Conservation (phyloP, 2,797 vertebrate genomes). For the Paramormyrops hopkinsi region DNA sequence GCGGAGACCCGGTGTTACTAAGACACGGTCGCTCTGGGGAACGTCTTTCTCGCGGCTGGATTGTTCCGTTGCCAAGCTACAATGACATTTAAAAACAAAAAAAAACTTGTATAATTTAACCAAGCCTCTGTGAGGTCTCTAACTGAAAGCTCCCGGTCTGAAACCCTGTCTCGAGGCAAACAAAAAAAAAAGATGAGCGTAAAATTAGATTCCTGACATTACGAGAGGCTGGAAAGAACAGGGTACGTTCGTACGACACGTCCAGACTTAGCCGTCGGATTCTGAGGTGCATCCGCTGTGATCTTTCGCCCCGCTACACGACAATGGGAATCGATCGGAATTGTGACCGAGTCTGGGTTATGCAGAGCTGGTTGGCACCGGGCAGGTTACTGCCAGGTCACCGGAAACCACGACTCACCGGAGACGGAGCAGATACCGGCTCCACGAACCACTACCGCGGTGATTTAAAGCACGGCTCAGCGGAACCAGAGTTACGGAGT, state of each 20-base stretch:
- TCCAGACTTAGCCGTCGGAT: neutral
- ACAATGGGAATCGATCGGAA: slow-evolving; percentile 12
- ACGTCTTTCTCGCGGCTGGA: neutral
- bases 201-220: neutral
- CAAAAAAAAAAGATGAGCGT: neutral
- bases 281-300: slow-evolving; percentile 9
- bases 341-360: slow-evolving; percentile 25
- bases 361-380: neutral
- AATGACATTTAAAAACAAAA: neutral
- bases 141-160: neutral
- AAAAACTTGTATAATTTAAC: neutral
- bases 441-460: slow-evolving; percentile 28
- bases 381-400: slow-evolving; percentile 14
- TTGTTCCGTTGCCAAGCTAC: slow-evolving; percentile 7
- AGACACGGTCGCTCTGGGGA: neutral
- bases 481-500: neutral
- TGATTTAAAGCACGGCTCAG: slow-evolving; percentile 14
- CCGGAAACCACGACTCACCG: neutral
- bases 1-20: too few species aligned
- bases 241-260: neutral
- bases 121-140: neutral
- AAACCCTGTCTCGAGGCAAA: neutral
- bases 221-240: neutral
- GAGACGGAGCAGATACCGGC: neutral
- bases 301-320: slow-evolving; percentile 4